Conservation (phyloP, 2,888 invertebrate species). For the Chrysotoxum bicinctum region DNA sequence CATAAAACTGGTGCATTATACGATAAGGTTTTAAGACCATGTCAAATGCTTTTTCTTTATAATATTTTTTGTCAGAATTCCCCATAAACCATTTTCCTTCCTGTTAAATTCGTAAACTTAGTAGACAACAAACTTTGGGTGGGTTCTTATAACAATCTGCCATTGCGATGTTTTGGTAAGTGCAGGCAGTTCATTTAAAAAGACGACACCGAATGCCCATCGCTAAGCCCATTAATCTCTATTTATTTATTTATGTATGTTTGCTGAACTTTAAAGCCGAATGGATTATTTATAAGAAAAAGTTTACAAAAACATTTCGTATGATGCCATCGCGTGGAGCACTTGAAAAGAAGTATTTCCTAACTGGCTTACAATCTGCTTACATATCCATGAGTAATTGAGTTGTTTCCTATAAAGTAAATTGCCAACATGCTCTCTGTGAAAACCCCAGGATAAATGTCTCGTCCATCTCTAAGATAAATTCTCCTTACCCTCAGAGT, state of each 20-base stretch:
- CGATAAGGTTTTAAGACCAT: too few relatives aligned
- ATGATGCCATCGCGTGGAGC: constrained; percentile 19
- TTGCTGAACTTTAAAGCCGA: constrained; percentile 4
- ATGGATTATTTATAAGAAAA: constrained; percentile 8
- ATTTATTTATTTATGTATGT: neutral
- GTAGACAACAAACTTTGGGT: too few relatives aligned
- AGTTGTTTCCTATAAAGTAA: constrained; percentile 61
- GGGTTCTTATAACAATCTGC: too few relatives aligned
- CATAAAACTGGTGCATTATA: too few relatives aligned
- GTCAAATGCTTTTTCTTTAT: too few relatives aligned
- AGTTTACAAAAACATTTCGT: constrained; percentile 36
- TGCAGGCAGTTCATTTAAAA: too few relatives aligned
- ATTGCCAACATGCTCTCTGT: constrained; percentile 34
- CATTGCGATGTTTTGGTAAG: too few relatives aligned
- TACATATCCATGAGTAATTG: constrained; percentile 63
- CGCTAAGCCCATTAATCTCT: neutral
- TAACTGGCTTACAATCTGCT: constrained; percentile 60
- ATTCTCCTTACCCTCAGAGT: neutral
- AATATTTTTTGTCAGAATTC: too few relatives aligned
- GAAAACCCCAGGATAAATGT: constrained; percentile 26
- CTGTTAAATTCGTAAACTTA: too few relatives aligned
- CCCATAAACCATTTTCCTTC: too few relatives aligned
- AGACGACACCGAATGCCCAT: neutral
- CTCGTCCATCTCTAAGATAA: constrained; percentile 24
- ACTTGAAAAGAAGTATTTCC: constrained; percentile 24